Conservation (phyloP, 2,113 vertebrate species). For the Elanus axillaris region DNA sequence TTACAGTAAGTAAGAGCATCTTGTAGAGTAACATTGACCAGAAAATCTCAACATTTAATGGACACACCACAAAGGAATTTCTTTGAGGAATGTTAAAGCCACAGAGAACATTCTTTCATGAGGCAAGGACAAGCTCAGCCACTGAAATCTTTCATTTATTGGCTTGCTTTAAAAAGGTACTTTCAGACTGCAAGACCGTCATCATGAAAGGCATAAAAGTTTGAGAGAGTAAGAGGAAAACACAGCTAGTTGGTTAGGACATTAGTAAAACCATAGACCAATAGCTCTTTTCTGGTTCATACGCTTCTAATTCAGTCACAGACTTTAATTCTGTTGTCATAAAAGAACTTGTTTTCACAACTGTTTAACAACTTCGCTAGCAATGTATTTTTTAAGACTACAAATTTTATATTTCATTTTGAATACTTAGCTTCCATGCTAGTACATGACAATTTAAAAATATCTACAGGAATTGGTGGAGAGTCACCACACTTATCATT, state of each 20-base stretch:
- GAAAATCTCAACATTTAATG: neutral
- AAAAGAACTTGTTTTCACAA: neutral
- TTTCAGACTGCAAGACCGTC: neutral
- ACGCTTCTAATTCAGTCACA: neutral
- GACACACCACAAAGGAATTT: neutral
- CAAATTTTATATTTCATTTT: neutral
- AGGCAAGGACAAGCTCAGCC: neutral
- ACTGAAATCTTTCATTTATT: neutral
- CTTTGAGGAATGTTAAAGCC: neutral
- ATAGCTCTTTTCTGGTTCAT: neutral
- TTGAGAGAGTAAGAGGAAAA: neutral
- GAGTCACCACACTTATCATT: neutral
- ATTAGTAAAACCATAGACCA: neutral
- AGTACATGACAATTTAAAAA: neutral
- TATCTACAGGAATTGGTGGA: neutral
- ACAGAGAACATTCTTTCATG: neutral
- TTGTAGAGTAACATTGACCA: neutral
- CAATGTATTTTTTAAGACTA: neutral
- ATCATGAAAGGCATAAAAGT: neutral
- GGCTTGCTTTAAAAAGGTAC: neutral
- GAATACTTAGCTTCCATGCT: neutral
- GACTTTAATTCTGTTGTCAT: neutral
- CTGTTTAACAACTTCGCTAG: neutral
- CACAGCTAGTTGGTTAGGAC: neutral
- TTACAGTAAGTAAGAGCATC: neutral